phyloP scores from a whole-genome alignment of 2,113 vertebrate genomes.

The Hiodon tergisus region DNA sequence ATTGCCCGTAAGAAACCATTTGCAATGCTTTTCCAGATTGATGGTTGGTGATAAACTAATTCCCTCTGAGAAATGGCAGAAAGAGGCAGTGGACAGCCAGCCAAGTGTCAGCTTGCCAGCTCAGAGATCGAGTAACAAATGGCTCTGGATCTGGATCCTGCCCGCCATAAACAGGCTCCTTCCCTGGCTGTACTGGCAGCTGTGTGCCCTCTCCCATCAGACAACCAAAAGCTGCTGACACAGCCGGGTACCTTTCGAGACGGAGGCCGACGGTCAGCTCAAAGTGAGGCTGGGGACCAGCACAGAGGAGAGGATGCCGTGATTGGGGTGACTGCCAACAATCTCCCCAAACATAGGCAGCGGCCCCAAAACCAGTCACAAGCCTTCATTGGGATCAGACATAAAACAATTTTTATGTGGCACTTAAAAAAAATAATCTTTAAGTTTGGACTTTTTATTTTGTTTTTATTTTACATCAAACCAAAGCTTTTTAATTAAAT shows the following conservation, averaged over 20 bases:
- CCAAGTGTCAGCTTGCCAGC: constrained; percentile 43
- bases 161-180: constrained; percentile 56
- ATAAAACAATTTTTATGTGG: too few species aligned
- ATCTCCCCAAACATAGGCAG: constrained; percentile 59
- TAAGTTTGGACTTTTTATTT: too few species aligned
- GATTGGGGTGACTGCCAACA: constrained; percentile 69
- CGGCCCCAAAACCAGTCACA: constrained; percentile 33
- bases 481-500: too few species aligned
- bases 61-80: constrained; percentile 62
- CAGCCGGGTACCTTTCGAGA: constrained; percentile 58
- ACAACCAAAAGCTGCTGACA: constrained; percentile 59
- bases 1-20: too few species aligned
- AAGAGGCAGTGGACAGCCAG: constrained; percentile 60
- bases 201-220: constrained; percentile 63
- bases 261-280: constrained; percentile 51
- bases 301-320: too few species aligned
- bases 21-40: neutral
- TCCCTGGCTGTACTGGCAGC: constrained; percentile 52
- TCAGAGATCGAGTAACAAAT: constrained; percentile 61
- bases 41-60: constrained; percentile 7
- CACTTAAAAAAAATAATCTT: too few species aligned
- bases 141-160: constrained; percentile 60
- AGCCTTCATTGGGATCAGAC: too few species aligned
- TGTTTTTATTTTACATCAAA: too few species aligned
- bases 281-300: too few species aligned